Conservation (phyloP, 2,888 invertebrate genomes). For the Amphipyra berbera region DNA sequence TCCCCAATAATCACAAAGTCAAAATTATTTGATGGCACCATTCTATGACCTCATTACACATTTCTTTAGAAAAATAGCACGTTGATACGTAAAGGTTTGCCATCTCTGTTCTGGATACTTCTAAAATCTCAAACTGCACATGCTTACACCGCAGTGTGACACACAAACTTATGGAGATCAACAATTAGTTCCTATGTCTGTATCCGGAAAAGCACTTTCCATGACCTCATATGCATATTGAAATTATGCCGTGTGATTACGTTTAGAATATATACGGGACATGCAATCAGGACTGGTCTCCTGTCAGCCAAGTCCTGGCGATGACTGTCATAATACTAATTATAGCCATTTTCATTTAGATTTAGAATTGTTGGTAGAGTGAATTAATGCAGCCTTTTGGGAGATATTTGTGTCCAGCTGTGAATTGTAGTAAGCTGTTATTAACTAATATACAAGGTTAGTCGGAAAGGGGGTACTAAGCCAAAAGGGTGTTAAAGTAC, state of each 20-base stretch:
- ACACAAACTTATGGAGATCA: slow-evolving; percentile 79
- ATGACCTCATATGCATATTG: slow-evolving; percentile 84
- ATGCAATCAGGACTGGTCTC: slow-evolving; percentile 38
- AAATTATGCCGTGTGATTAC: slow-evolving; percentile 76
- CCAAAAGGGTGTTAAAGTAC: too few species aligned
- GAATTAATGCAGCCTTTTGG: not conserved
- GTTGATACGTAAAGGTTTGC: too few species aligned
- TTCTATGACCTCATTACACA: too few species aligned
- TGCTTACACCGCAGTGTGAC: slow-evolving; percentile 64
- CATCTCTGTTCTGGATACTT: too few species aligned
- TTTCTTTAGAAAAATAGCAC: too few species aligned
- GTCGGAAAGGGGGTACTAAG: too few species aligned
- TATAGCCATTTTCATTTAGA: slow-evolving; percentile 25
- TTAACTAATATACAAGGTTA: too few species aligned
- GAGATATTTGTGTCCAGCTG: not conserved
- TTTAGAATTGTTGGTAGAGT: slow-evolving; percentile 5
- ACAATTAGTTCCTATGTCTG: slow-evolving; percentile 86
- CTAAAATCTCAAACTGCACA: not conserved
- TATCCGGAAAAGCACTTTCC: slow-evolving; percentile 88
- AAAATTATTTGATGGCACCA: too few species aligned
- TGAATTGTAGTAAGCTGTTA: too few species aligned
- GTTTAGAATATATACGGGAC: slow-evolving; percentile 76
- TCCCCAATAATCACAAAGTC: too few species aligned
- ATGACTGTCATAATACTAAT: slow-evolving; percentile 27
- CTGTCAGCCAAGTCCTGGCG: slow-evolving; percentile 23